Evolutionary conservation across 2,113 vertebrate genomes (phyloP).

Genomic region (Oreocharis arfaki): DNA sequence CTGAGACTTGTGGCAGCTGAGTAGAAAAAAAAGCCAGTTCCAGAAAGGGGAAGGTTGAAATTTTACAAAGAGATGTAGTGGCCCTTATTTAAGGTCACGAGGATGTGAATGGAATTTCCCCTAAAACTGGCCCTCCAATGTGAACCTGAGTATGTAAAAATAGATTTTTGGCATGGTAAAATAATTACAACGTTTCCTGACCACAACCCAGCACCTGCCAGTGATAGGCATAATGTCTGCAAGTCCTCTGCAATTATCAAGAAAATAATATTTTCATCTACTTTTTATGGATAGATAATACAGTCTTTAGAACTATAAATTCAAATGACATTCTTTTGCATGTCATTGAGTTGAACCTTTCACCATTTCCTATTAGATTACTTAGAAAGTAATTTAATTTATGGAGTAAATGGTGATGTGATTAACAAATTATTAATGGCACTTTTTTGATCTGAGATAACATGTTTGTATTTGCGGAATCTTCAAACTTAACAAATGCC

Average conservation of each 20-base stretch:
- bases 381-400: not conserved
- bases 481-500: not conserved
- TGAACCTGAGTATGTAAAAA: not conserved
- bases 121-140: not conserved
- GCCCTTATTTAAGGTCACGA: not conserved
- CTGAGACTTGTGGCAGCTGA: not conserved
- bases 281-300: not conserved
- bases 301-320: not conserved
- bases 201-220: not conserved
- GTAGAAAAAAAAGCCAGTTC: not conserved
- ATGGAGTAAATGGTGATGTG: not conserved
- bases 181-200: not conserved
- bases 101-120: not conserved
- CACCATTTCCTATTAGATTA: not conserved
- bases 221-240: not conserved
- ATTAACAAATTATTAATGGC: not conserved
- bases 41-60: not conserved
- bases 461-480: not conserved
- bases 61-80: not conserved
- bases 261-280: not conserved
- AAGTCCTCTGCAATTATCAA: not conserved
- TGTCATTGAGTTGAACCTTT: not conserved
- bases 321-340: not conserved
- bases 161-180: not conserved
- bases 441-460: not conserved